Base-by-base conservation (phyloP, 2,113 vertebrate genomes). In the Shinisaurus crocodilurus region DNA sequence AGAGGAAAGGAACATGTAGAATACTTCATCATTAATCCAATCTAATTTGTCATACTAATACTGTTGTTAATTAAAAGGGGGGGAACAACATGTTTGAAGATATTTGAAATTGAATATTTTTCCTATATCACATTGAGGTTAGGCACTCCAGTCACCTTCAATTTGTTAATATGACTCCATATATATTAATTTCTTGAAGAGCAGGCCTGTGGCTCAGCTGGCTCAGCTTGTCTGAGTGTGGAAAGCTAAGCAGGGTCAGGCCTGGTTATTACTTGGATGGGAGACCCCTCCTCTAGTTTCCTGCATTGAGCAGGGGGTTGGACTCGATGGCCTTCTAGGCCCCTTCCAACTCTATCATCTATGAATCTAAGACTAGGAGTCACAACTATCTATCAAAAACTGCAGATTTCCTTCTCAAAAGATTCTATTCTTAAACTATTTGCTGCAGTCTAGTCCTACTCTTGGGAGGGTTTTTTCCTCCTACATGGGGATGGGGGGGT, bases 41-140 rank as follows among this genome's bases (percentile, higher is more conserved):
- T 48, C 34, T 7, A 20, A 32, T 63, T 76, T 82, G 67, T 65
- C 40, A 40, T 72, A 0, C 0, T 23, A 80, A 45, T 2, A 6
- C 32, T 6, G 79, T 82, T 1, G 16, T 63, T 85, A 74, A 77
- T 75, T 87, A 45, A 87, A 57, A 23, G 15, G 1, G 0, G 23
- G 0, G n/a, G 15, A n/a, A 29, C 37, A 5, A 60, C n/a, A 81
- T 88, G 65, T 69, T 50, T 89, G 45, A 75, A 70, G 40, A n/a
- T 37, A 1, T 7, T 20, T 54, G 83, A 80, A 48, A 15, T 0
- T 6, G 54, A 2, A 16, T 1, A 6, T n/a, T 1, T 20, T 0
- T 54, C 70, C 89, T 81, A 7, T 70, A 8, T 1, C 72, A 45
- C 40, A 48, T 34, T 90, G 84, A 69, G 0, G 57, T 91, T 77